A percentile compares a stretch with the other conserved stretches of the same genome.
Evolutionary conservation across 2,797 vertebrate genomes (phyloP).

Genomic region (Rhynchotus rufescens): DNA sequence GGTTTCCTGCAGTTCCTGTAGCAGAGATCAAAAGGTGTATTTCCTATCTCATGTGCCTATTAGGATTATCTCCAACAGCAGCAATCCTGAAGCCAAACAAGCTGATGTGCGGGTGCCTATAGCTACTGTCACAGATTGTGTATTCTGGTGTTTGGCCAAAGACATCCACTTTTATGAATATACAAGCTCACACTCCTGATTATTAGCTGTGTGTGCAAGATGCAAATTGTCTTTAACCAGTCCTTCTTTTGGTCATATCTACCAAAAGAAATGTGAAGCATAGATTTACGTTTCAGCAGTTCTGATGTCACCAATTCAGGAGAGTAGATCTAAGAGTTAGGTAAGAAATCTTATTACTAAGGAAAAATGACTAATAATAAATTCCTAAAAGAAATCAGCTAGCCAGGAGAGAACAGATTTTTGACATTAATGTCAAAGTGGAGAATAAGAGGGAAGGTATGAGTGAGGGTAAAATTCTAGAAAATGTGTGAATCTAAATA

Average conservation of each 20-base stretch:
- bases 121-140: neutral
- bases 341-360: neutral
- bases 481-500: constrained; percentile 21
- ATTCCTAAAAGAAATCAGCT: neutral
- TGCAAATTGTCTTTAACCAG: neutral
- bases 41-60: neutral
- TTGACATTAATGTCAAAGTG: constrained; percentile 8
- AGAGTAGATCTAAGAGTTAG: neutral
- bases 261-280: neutral
- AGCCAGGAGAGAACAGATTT: neutral
- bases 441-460: neutral
- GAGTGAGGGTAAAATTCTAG: neutral
- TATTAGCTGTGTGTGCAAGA: neutral
- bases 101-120: neutral
- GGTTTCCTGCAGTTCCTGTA: neutral
- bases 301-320: neutral
- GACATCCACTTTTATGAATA: neutral
- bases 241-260: neutral
- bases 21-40: constrained; percentile 23
- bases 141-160: neutral
- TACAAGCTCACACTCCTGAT: neutral
- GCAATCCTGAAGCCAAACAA: neutral
- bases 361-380: neutral
- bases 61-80: neutral
- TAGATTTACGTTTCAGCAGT: neutral